Evolutionary conservation across 2,888 invertebrate genomes (phyloP).

Genomic region (Eupithecia insigniata): DNA sequence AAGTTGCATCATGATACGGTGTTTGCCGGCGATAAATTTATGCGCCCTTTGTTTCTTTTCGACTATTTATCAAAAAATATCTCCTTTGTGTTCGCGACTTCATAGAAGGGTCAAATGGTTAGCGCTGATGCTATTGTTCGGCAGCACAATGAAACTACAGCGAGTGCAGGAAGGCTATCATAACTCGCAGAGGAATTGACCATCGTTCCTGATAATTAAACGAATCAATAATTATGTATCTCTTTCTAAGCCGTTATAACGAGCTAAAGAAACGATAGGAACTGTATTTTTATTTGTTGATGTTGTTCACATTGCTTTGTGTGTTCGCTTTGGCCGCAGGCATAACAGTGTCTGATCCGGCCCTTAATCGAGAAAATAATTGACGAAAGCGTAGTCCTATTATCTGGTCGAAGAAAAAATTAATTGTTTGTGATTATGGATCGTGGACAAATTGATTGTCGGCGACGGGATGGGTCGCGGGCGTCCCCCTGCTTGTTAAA

Average conservation of each 20-base stretch:
- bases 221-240: constrained; percentile 33
- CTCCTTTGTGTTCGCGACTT: constrained; percentile 59
- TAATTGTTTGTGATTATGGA: constrained; percentile 79
- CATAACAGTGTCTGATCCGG: constrained; percentile 67
- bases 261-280: constrained; percentile 55
- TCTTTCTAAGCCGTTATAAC: neutral
- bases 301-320: constrained; percentile 55
- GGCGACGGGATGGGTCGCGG: constrained; percentile 60
- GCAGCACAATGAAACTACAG: constrained; percentile 31
- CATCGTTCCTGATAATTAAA: constrained; percentile 17
- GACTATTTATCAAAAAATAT: constrained; percentile 76
- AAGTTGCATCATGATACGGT: constrained; percentile 81
- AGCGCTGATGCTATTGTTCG: constrained; percentile 43
- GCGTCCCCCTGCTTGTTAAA: constrained; percentile 55
- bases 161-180: constrained; percentile 19
- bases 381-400: constrained; percentile 74
- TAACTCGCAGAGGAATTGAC: constrained; percentile 34
- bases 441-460: constrained; percentile 75
- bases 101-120: constrained; percentile 62
- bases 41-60: constrained; percentile 82
- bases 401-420: constrained; percentile 73
- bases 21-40: constrained; percentile 75
- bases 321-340: constrained; percentile 75
- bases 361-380: constrained; percentile 79
- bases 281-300: constrained; percentile 62